These are phyloP conservation scores for Dasypus novemcinctus DNA, from an alignment of 2,113 vertebrate species.

Conservation along the genomic window DNA sequence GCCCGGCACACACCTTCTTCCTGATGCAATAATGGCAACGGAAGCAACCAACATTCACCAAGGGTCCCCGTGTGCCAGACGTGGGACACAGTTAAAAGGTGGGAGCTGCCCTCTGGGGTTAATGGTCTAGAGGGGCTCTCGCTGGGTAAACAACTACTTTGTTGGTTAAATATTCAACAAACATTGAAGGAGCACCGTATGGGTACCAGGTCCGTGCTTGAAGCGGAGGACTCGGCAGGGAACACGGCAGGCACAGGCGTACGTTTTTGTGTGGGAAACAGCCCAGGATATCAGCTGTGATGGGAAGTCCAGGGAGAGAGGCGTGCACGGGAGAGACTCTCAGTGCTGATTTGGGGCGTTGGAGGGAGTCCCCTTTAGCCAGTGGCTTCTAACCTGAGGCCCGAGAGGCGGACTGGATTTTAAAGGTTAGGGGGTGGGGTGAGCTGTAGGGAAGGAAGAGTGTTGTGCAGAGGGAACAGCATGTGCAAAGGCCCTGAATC, in stretches of 20 bases:
- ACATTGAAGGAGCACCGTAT: neutral
- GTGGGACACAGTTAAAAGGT: rapidly evolving
- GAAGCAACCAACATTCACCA: neutral
- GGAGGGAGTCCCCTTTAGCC: neutral
- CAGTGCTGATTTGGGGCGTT: neutral
- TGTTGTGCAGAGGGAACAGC: neutral
- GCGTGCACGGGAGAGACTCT: neutral
- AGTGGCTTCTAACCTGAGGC: neutral
- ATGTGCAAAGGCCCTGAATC: neutral
- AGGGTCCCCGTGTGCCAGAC: neutral
- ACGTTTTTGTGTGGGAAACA: neutral
- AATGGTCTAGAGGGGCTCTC: too few relatives aligned
- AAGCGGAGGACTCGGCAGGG: neutral
- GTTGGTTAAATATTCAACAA: neutral
- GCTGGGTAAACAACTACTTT: neutral
- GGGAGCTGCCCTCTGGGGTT: neutral
- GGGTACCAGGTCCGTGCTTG: too few relatives aligned
- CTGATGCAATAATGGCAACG: neutral
- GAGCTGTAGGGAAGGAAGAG: neutral
- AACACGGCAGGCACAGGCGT: neutral
- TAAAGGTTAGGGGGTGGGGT: neutral
- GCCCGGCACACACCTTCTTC: neutral
- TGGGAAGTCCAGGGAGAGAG: too few relatives aligned
- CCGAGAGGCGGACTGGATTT: neutral
- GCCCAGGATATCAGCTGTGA: neutral